Base-by-base conservation (phyloP, 2,888 invertebrate genomes). In the Pyralis farinalis region DNA sequence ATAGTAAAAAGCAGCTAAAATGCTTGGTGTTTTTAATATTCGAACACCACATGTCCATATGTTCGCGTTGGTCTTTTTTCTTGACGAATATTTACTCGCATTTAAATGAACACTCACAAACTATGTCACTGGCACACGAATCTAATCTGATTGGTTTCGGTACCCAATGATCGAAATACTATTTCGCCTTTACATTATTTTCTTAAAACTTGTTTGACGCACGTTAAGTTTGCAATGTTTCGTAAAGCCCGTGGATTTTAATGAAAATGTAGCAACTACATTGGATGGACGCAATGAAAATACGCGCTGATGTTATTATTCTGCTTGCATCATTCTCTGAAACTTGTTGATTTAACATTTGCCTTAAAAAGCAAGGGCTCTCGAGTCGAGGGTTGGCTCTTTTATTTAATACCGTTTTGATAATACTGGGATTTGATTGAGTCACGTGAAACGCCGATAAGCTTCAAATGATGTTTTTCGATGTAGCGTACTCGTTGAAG, bases 341-440 rank as follows among this genome's bases (percentile, higher is more conserved):
- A 78, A 78, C 75, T 71, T 73, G 81, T 80, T 76, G 67, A 58
- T 64, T 79, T 80, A 80, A 80, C 75, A 80, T 83, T 81, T 76
- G 65, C 77, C 74, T 51, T 78, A 76, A 75, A 71, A 67, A 73
- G 70, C 56, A 55, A 66, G 59, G 53, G 54, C 59, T 61, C 63
- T 71, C 53, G 48, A 65, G 51, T 60, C 43, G 52, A 63, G 56
- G 47, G 46, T 53, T 51, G 55, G 59, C 51, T 59, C 58, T 66
- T 63, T 63, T 63, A 57, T 67, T 55, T 66, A 71, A 76, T 75
- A 73, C 69, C 49, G 49, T 69, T 73, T 72, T 71, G 63, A 74
- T 77, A 69, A 60, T 49, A 53, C 54, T 55, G 53, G 59, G 55
- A 42, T 47, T 51, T 38, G 42, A 49, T 59, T 71, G 73, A 72